Evolutionary conservation across 2,797 vertebrate species (phyloP).

Genomic region (Microtus californicus): DNA sequence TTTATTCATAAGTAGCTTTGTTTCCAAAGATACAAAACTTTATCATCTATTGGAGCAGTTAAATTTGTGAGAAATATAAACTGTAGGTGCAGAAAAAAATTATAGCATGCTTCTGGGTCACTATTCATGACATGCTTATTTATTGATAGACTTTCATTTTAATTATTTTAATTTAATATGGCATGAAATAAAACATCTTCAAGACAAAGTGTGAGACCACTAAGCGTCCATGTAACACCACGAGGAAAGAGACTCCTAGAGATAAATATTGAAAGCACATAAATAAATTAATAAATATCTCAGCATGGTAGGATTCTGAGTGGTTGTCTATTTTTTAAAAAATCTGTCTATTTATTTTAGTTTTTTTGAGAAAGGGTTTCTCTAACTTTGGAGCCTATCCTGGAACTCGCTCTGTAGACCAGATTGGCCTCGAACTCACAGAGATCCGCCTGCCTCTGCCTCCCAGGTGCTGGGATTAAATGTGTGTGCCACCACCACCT

Average conservation of each 20-base stretch:
- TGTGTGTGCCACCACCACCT: no score
- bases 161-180: no score
- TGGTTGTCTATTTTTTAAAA: background rate
- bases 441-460: no score
- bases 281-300: slow-evolving; percentile 5
- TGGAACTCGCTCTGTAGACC: no score
- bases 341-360: no score
- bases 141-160: no score
- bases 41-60: background rate
- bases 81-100: background rate
- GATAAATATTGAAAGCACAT: background rate
- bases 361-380: no score
- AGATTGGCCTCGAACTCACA: no score
- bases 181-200: slow-evolving; percentile 7
- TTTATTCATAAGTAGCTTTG: slow-evolving; percentile 46
- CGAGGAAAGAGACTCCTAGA: background rate
- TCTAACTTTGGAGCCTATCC: no score
- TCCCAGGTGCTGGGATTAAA: no score
- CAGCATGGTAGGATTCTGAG: background rate
- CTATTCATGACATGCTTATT: slow-evolving; percentile 20
- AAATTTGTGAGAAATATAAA: slow-evolving; percentile 21
- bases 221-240: background rate
- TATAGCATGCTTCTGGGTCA: background rate
- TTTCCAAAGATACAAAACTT: slow-evolving; percentile 46
- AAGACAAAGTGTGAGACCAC: background rate